Conservation (phyloP, 2,113 vertebrate genomes). For the Misgurnus mizolepis region DNA sequence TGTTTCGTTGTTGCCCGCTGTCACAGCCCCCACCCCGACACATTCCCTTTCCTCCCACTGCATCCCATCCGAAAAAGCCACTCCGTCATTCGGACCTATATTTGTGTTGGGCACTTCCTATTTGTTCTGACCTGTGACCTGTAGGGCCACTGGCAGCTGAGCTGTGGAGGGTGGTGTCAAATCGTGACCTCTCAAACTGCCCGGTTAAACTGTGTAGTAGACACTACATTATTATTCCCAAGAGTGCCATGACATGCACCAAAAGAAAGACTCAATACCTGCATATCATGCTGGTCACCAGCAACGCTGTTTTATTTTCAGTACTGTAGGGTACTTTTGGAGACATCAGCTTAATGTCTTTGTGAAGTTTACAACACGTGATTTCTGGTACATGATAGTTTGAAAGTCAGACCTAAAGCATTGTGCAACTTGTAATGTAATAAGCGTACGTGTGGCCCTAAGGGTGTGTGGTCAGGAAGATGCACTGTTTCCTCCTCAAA, state of each 20-base stretch:
- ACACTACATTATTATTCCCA: not conserved
- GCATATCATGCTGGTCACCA: too few species aligned
- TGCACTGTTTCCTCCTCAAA: slow-evolving; percentile 54
- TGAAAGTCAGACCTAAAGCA: too few species aligned
- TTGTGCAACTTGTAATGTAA: not conserved
- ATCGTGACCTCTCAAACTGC: slow-evolving; percentile 22
- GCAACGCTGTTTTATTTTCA: too few species aligned
- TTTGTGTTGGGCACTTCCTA: slow-evolving; percentile 67
- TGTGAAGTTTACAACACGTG: too few species aligned
- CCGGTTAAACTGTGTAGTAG: not conserved
- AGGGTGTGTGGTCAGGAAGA: slow-evolving; percentile 53
- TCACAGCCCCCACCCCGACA: slow-evolving; percentile 18
- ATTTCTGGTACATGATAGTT: too few species aligned
- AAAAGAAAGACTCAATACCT: too few species aligned
- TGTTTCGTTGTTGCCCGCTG: slow-evolving; percentile 35
- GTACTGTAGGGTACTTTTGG: too few species aligned
- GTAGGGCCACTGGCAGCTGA: slow-evolving; percentile 57
- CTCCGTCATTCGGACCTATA: slow-evolving; percentile 46
- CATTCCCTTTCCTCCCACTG: slow-evolving; percentile 34
- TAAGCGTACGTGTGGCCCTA: slow-evolving; percentile 25
- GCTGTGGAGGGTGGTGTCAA: slow-evolving; percentile 21
- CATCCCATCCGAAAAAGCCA: slow-evolving; percentile 42
- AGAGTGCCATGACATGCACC: not conserved
- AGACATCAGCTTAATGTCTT: too few species aligned
- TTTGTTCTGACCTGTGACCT: slow-evolving; percentile 61